phyloP scores from a whole-genome alignment of 2,113 vertebrate species.

The Catagonus wagneri region DNA sequence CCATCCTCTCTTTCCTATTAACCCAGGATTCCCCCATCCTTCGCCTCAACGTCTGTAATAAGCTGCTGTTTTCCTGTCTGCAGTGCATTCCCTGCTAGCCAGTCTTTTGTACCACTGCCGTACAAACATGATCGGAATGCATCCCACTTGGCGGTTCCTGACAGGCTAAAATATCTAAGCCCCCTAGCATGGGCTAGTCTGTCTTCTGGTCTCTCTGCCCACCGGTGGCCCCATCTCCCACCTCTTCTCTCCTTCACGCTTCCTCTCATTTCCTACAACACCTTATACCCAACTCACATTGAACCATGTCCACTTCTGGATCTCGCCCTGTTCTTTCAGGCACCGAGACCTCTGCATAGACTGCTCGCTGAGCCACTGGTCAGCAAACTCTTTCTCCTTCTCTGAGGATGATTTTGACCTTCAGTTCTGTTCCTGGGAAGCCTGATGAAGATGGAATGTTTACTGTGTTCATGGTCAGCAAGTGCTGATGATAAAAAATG shows the following conservation, averaged over 20 bases:
- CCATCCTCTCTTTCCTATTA: neutral
- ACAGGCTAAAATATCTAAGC: neutral
- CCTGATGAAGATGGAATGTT: neutral
- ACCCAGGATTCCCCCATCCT: neutral
- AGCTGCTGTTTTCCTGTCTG: neutral
- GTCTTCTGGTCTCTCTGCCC: neutral
- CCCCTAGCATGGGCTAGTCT: neutral
- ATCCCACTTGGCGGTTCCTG: neutral
- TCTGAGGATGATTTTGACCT: neutral
- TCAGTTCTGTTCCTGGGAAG: neutral
- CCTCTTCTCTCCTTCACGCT: neutral
- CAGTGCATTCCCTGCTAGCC: no score
- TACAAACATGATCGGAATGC: neutral
- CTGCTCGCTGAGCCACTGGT: neutral
- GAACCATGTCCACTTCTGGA: neutral
- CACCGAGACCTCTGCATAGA: neutral
- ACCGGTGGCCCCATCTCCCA: neutral
- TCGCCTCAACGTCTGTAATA: neutral
- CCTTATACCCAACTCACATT: neutral
- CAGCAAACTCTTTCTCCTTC: neutral
- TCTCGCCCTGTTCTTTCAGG: neutral
- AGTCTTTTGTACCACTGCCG: neutral
- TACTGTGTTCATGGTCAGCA: neutral
- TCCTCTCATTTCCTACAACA: neutral
- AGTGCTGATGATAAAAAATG: neutral